Evolutionary conservation across 2,888 invertebrate genomes (phyloP), one percentile per base, ranked within the genome.

Genomic region (Sarcophaga caerulescens): DNA sequence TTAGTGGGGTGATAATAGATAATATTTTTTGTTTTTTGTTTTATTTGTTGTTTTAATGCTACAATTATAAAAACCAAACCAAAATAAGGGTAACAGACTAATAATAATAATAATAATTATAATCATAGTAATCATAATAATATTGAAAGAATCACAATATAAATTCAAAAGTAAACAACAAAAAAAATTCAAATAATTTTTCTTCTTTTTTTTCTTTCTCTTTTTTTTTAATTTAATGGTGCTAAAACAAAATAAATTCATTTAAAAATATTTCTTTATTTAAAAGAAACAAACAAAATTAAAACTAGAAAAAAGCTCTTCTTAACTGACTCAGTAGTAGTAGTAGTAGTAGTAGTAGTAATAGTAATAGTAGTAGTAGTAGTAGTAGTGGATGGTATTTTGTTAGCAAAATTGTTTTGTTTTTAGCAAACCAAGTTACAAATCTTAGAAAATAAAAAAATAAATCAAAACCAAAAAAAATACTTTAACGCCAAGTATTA

Each of bases 81-180:
- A 87, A 87, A 85, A 84, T 76, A 87, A 87, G 87, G 84, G 88
- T 88, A 89, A 88, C 88, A 88, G 88, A 88, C 88, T 88, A 88
- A 86, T 52, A 35, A 35, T 35, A 6, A 25, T 25, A 2, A 35
- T 35, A 35, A 35, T 35, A 35, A 35, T 35, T 8, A 35, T 35
- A 35, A 35, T 35, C 35, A 35, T 35, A 35, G 35, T 35, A 35
- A 35, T 35, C 35, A 35, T 35, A 35, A 35, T 35, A 52, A 52
- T 87, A 62, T 73, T 76, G 85, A 87, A 82, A 79, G 78, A 87
- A 87, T 84, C 82, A 86, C 81, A 81, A 69, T 85, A 82, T 35
- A 35, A 35, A 35, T 75, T 78, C 44, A 59, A 84, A 86, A 75
- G 83, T 59, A 59, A 78, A 81, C 77, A 60, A 60, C 12, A 5